phyloP scores from a whole-genome alignment of 1,140 invertebrate genomes.

The Mycetomoellerius zeteki region DNA sequence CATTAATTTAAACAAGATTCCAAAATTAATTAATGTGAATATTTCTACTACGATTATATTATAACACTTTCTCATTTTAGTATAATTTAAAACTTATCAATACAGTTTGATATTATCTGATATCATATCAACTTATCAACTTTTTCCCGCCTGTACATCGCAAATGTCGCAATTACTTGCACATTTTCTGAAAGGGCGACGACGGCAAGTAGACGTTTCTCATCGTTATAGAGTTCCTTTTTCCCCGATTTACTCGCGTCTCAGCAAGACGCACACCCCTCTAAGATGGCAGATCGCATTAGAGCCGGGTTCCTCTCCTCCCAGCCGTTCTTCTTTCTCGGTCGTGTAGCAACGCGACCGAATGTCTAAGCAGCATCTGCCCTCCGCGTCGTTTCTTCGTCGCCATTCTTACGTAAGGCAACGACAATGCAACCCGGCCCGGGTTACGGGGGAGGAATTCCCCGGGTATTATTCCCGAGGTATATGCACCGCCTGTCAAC shows the following conservation, averaged over 20 bases:
- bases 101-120: not conserved
- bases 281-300: conserved; percentile 79
- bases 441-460: conserved; percentile 84
- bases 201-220: conserved; percentile 26
- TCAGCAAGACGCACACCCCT: conserved; percentile 11
- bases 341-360: conserved; percentile 77
- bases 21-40: not conserved
- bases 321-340: conserved; percentile 70
- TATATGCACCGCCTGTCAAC: conserved; percentile 81
- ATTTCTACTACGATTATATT: not conserved
- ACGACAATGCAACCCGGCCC: conserved; percentile 75
- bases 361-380: conserved; percentile 84
- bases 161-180: not conserved
- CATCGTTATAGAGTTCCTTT: conserved; percentile 35
- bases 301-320: conserved; percentile 73
- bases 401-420: conserved; percentile 80
- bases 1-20: not conserved
- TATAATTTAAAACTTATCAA: conserved; percentile 5
- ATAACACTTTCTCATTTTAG: not conserved
- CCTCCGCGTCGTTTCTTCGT: conserved; percentile 78
- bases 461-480: conserved; percentile 73
- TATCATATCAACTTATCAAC: not conserved
- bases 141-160: not conserved
- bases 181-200: not conserved
- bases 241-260: conserved; percentile 62